Evolutionary conservation across 1,140 invertebrate species (phyloP).

Genomic region (Eubasilissa regina): DNA sequence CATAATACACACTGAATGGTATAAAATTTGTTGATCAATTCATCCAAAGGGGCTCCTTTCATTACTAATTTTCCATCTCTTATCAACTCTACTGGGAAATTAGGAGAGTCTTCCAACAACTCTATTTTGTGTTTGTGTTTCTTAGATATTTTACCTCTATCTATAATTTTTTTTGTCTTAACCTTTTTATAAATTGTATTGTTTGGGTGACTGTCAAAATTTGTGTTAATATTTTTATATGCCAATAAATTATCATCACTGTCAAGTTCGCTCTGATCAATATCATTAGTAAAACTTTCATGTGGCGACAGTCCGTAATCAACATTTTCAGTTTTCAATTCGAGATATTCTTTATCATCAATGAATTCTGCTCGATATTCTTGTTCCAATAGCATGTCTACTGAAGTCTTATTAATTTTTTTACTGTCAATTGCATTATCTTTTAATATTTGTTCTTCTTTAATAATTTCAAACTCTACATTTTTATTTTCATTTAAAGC

Average conservation of each 20-base stretch:
- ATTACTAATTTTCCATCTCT: conserved; percentile 51
- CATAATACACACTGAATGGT: conserved; percentile 48
- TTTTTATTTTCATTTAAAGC: background rate
- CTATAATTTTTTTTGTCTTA: background rate
- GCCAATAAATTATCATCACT: conserved; percentile 2
- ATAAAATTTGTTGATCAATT: conserved; percentile 53
- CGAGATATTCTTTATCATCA: conserved; percentile 1
- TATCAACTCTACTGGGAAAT: conserved; percentile 52
- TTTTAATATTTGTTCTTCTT: conserved; percentile 15
- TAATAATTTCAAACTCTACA: background rate
- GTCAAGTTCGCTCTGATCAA: background rate
- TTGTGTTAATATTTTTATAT: background rate
- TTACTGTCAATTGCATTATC: background rate
- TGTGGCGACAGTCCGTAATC: background rate
- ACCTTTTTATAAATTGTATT: background rate
- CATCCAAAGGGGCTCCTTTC: conserved; percentile 37
- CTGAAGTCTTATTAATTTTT: background rate
- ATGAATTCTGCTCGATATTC: conserved; percentile 8
- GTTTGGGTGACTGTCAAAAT: conserved; percentile 1
- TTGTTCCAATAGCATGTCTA: background rate
- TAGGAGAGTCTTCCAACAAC: background rate
- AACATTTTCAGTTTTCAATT: conserved; percentile 5
- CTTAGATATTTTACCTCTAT: background rate
- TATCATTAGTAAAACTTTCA: background rate
- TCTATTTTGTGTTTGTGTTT: background rate